Evolutionary conservation across 1,140 invertebrate genomes (phyloP).

Genomic region (Lucilia cuprina): DNA sequence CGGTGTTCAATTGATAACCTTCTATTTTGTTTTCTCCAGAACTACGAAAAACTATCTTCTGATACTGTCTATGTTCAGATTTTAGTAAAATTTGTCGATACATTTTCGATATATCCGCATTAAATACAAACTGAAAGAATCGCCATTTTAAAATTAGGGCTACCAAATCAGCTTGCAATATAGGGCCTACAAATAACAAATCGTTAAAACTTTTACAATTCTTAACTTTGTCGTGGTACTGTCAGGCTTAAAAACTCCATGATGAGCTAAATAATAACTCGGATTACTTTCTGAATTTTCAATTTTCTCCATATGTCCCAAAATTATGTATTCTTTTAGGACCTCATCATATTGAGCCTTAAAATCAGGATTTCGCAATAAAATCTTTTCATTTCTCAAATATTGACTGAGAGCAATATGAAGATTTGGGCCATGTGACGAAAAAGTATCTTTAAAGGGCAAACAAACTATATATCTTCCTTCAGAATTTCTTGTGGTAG

Average conservation of each 20-base stretch:
- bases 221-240: constrained; percentile 43
- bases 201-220: constrained; percentile 54
- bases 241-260: background rate
- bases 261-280: no score
- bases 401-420: no score
- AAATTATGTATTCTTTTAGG: no score
- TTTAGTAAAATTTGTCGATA: constrained; percentile 49
- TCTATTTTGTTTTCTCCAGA: constrained; percentile 41
- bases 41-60: constrained; percentile 20
- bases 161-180: constrained; percentile 52
- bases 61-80: background rate
- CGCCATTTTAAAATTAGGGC: constrained; percentile 54
- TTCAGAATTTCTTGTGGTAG: background rate
- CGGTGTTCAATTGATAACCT: constrained; percentile 48
- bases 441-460: no score
- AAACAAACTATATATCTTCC: no score
- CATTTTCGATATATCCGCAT: constrained; percentile 56
- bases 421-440: no score
- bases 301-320: no score
- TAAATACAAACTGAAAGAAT: constrained; percentile 45
- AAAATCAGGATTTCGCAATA: no score
- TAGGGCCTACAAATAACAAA: constrained; percentile 51
- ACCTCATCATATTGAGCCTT: no score
- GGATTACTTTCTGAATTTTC: no score
- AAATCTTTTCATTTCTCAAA: no score